Base-by-base conservation (phyloP, 2,797 vertebrate species). In the Pelochelys cantorii region DNA sequence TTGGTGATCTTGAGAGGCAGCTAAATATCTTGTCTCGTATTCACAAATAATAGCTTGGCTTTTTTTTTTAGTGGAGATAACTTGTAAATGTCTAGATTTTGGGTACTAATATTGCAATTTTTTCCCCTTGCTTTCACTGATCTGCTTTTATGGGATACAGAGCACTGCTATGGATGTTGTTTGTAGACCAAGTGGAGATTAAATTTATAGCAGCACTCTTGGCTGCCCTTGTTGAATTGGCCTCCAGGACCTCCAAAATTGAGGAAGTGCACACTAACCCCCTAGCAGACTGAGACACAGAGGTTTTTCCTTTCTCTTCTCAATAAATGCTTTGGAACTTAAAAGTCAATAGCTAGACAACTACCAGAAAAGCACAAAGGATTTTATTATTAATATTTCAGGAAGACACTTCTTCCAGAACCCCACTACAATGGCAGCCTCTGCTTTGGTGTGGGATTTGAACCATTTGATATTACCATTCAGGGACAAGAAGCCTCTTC, bases 91-190 rank as follows among this genome's bases (percentile, higher is more conserved):
- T 86, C 37, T 18, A 5, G 25, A 23, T 3, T 2, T 2, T 17
- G 62, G 10, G 17, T 20, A 9, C 20, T 20, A 3, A 10, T 80
- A 56, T 7, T 88, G 85, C 31, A 71, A 5, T 11, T 86, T 90
- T 84, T 92, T 77, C 22, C 88, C 79, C 5, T 54, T 27, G 83
- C 31, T 29, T 3, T 85, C 48, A 0, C 18, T 52, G 34, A 7
- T 93, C 11, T 86, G 13, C 2, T 82, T 55, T 55, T 20, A 78
- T 74, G 42, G 54, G 14, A 10, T 60, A 23, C 22, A 71, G n/a
- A 11, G 3, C 3, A 1, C 27, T 86, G 53, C 4, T 7, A 13
- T 27, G 2, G 0, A 0, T 60, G 1, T 81, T 81, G 23, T 12
- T 0, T 3, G 53, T 29, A 79, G 15, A 65, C 37, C 17, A 52